Percentiles rank a stretch among this genome's conserved stretches.
phyloP scores from a whole-genome alignment of 2,797 vertebrate species.

The Microcaecilia unicolor region DNA sequence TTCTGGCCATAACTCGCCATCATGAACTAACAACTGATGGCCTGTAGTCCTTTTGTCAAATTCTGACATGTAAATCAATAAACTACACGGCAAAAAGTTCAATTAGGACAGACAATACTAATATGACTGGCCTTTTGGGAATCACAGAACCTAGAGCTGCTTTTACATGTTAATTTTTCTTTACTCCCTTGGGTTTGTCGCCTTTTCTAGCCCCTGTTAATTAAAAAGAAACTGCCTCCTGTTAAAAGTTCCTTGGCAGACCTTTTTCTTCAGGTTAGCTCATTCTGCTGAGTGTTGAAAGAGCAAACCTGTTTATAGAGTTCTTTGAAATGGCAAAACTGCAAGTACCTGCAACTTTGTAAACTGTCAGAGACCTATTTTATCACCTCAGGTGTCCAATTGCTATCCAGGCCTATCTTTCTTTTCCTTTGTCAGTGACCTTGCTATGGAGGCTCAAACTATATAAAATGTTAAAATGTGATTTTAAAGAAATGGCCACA shows the following conservation, averaged over 20 bases:
- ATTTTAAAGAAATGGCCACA: too few species aligned
- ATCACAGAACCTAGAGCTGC: slow-evolving; percentile 38
- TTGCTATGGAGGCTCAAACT: too few species aligned
- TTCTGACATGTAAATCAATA: slow-evolving; percentile 61
- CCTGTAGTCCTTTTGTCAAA: slow-evolving; percentile 49
- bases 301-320: slow-evolving; percentile 18
- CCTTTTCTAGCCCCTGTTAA: slow-evolving; percentile 59
- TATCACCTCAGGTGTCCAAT: background rate
- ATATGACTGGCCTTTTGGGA: slow-evolving; percentile 49
- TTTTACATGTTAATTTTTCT: slow-evolving; percentile 61
- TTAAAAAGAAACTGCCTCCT: slow-evolving; percentile 62
- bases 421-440: background rate
- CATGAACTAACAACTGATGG: slow-evolving; percentile 30
- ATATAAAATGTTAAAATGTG: too few species aligned
- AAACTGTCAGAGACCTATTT: slow-evolving; percentile 16
- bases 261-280: slow-evolving; percentile 40
- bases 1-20: slow-evolving; percentile 26
- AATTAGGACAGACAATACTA: slow-evolving; percentile 61
- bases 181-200: slow-evolving; percentile 43
- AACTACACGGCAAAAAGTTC: slow-evolving; percentile 54
- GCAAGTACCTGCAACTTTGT: too few species aligned
- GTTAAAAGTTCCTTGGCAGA: slow-evolving; percentile 51
- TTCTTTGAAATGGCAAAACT: too few species aligned
- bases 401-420: slow-evolving; percentile 9
- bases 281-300: slow-evolving; percentile 33